phyloP scores from a whole-genome alignment of 2,888 invertebrate species.

The Siphonodentalium dalli region DNA sequence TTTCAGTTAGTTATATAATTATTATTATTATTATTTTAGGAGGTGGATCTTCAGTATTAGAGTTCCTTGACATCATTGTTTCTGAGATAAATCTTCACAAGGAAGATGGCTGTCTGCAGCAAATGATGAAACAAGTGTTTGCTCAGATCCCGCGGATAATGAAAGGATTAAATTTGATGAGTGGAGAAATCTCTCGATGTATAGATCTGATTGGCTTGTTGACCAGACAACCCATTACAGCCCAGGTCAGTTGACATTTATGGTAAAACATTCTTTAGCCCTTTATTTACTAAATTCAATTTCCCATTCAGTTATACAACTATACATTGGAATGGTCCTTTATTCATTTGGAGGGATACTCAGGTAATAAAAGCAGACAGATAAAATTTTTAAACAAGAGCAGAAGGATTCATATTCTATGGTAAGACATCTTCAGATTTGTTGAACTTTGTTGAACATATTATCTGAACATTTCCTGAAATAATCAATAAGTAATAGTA shows the following conservation, averaged over 20 bases:
- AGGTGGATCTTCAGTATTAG: slow-evolving; percentile 28
- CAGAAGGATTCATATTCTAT: too few relatives aligned
- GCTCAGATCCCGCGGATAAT: slow-evolving; percentile 31
- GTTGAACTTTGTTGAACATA: too few relatives aligned
- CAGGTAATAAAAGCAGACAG: too few relatives aligned
- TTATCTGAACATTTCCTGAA: too few relatives aligned
- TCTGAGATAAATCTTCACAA: slow-evolving; percentile 40
- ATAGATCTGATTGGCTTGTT: slow-evolving; percentile 50
- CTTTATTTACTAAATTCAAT: neutral
- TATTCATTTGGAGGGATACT: too few relatives aligned
- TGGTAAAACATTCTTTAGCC: neutral
- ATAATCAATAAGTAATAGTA: too few relatives aligned
- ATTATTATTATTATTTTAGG: too few relatives aligned
- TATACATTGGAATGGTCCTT: too few relatives aligned
- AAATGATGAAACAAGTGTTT: slow-evolving; percentile 42
- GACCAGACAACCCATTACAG: slow-evolving; percentile 41
- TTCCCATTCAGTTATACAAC: neutral
- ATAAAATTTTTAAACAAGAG: too few relatives aligned
- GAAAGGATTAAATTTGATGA: slow-evolving; percentile 36
- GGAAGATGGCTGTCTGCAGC: slow-evolving; percentile 45
- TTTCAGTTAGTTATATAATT: too few relatives aligned
- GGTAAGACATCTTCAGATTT: too few relatives aligned
- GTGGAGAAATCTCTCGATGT: slow-evolving; percentile 35
- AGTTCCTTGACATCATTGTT: slow-evolving; percentile 44
- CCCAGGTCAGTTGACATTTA: slow-evolving; percentile 40